Evolutionary conservation across 2,113 vertebrate genomes (phyloP).

Genomic region (Mustela lutreola): DNA sequence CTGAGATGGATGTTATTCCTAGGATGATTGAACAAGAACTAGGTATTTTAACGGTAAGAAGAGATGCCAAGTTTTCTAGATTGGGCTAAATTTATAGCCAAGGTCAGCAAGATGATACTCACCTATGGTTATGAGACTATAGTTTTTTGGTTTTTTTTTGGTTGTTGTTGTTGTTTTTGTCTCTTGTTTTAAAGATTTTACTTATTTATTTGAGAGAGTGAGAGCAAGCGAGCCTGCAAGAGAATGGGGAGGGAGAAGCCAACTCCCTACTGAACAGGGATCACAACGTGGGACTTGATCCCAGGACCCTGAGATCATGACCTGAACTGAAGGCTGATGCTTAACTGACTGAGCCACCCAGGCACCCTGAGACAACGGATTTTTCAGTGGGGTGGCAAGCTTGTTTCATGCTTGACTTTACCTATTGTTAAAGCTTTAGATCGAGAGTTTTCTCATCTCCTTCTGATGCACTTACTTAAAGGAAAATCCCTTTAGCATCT

Average conservation of each 20-base stretch:
- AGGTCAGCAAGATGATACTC: not conserved
- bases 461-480: not conserved
- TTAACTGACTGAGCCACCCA: not conserved
- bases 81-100: not conserved
- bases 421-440: not conserved
- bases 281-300: accelerated
- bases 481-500: slow-evolving; percentile 24
- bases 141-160: not conserved
- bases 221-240: not conserved
- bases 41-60: slow-evolving; percentile 24
- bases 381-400: not conserved
- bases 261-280: not conserved
- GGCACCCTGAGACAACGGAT: not conserved
- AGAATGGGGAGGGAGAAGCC: not conserved
- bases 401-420: slow-evolving; percentile 8
- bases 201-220: not conserved
- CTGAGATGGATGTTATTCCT: not conserved
- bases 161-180: not conserved
- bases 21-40: not conserved
- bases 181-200: not conserved
- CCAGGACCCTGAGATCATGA: not conserved
- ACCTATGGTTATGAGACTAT: not conserved
- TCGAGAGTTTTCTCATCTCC: not conserved
- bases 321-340: not conserved
- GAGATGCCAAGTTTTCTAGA: not conserved